A percentile compares a stretch with the other conserved stretches of the same genome.
Conservation (phyloP, 2,797 vertebrate species). For the Poecilia wingei region DNA sequence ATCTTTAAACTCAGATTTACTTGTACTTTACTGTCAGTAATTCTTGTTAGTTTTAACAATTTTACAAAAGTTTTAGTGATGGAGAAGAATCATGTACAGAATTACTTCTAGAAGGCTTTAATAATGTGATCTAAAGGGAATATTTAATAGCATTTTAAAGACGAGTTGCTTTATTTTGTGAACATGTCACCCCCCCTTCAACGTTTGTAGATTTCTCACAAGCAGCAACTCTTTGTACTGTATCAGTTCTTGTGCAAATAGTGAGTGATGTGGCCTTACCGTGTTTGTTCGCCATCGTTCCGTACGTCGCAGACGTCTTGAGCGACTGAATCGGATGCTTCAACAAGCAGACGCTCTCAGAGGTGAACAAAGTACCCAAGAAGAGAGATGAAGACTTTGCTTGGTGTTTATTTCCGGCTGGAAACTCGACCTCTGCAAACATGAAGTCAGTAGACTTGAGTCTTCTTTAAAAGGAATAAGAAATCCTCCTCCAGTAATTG, state of each 20-base stretch:
- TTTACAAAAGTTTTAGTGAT: conserved; percentile 15
- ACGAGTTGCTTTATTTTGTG: conserved; percentile 52
- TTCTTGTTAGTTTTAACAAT: conserved; percentile 23
- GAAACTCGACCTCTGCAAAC: neutral
- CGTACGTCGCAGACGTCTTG: conserved; percentile 47
- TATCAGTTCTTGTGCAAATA: conserved; percentile 63
- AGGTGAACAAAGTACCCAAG: conserved; percentile 65
- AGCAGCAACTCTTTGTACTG: conserved; percentile 48
- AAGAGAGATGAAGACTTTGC: conserved; percentile 29
- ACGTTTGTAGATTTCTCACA: conserved; percentile 60
- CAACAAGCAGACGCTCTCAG: conserved; percentile 24
- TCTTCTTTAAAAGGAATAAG: conserved; percentile 37
- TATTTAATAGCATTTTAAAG: conserved; percentile 46
- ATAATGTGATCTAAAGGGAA: conserved; percentile 32
- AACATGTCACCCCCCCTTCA: conserved; percentile 45
- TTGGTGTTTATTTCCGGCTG: conserved; percentile 36
- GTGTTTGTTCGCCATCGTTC: conserved; percentile 56
- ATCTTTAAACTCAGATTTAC: conserved; percentile 26
- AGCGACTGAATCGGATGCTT: conserved; percentile 32
- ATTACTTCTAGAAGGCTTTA: conserved; percentile 21
- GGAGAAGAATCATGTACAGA: conserved; percentile 32
- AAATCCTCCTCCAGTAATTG: conserved; percentile 43
- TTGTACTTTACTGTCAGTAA: conserved; percentile 35
- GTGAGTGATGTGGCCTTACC: conserved; percentile 73
- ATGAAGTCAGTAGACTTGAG: neutral